Base-by-base conservation (phyloP, 2,113 vertebrate species). In the Vidua chalybeata region DNA sequence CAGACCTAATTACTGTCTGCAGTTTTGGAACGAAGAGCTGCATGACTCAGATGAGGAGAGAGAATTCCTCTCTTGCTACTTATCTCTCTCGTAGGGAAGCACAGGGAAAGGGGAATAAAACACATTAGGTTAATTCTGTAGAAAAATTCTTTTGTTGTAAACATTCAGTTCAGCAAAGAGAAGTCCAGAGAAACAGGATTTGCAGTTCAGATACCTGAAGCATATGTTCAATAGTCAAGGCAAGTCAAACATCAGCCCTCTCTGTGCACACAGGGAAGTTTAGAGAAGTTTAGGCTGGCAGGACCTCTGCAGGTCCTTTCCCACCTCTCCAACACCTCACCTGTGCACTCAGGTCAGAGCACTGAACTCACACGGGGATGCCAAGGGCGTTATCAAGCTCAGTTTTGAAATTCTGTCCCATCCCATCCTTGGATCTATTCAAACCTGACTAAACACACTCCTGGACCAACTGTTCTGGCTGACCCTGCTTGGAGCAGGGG, bases 41-140 rank as follows among this genome's bases (percentile, higher is more conserved):
- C 84, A 93, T 98, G 98, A 98, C 96, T 98, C 97, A 98, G 96
- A 85, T 58, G 37, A 46, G 33, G 66, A 72, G 85, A 86, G 93
- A 95, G 91, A 95, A 94, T 90, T 96, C 90, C 92, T 96, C 79
- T 84, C 63, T 87, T 88, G 89, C 71, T 84, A 30, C 58, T 71
- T 33, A 73, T 9, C 91, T 71, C n/a, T 73, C 56, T 82, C 4
- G 1, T 7, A 64, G 88, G 49, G 75, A 63, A 85, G 62, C 63
- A 87, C 54, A 59, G 49, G 27, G 24, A 49, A 55, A 48, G 35
- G 66, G 22, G 55, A 17, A 67, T 63, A 30, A 61, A 88, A 52
- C 39, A 8, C 6, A 64, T 43, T 14, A 31, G 41, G 41, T n/a
- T 71, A 71, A 83, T 90, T 78, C n/a, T 78, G 49, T 30, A 54